These are phyloP conservation scores for Cuculus canorus DNA, from an alignment of 2,797 vertebrate genomes.

Conservation along the genomic window DNA sequence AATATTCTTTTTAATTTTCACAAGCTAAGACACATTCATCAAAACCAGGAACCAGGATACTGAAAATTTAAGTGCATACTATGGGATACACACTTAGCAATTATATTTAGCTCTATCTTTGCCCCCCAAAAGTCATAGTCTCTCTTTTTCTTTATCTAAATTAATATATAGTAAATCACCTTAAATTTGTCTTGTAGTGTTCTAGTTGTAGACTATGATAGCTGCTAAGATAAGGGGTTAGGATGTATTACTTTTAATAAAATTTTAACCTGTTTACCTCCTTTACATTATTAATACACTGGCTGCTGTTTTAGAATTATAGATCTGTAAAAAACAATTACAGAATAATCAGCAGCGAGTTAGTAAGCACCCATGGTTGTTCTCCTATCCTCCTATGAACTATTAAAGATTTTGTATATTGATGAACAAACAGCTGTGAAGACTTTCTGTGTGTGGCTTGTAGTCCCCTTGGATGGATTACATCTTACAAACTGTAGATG, in stretches of 20 bases:
- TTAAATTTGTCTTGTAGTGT: not conserved
- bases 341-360: not conserved
- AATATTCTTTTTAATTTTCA: not conserved
- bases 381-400: not conserved
- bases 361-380: not conserved
- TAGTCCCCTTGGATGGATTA: not conserved
- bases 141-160: not conserved
- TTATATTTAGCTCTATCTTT: not conserved
- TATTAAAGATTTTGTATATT: not conserved
- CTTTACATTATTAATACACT: not conserved
- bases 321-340: not conserved
- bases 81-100: not conserved
- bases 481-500: not conserved
- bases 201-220: not conserved
- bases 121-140: fast-evolving
- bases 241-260: not conserved
- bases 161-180: not conserved
- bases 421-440: not conserved
- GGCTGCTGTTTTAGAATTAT: not conserved
- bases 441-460: not conserved
- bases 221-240: not conserved
- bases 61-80: not conserved
- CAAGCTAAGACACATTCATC: not conserved
- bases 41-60: not conserved
- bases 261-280: not conserved